Evolutionary conservation across 1,140 invertebrate species (phyloP), one percentile per base, ranked within the genome.

Genomic region (Trichomalopsis sarcophagae): DNA sequence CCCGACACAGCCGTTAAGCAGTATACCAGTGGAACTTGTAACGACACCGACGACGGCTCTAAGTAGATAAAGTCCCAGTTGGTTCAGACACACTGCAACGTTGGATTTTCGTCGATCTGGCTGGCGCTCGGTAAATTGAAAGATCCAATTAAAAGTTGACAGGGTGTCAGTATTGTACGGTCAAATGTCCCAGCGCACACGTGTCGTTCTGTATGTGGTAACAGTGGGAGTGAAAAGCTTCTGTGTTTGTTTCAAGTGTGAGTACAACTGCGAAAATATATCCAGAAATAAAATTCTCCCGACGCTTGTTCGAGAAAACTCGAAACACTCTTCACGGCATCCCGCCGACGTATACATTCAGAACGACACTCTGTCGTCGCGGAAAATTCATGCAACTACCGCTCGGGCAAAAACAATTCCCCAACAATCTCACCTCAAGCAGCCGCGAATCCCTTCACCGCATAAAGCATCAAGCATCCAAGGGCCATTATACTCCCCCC

Each of bases 131-230:
- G 86, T 82, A 89, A 89, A 90, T 90, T 90, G 88, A 89, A 91
- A 90, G 89, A 91, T 87, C 88, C 89, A 92, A 92, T 91, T 92
- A 91, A 91, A 91, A 92, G 90, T 92, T 91, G 88, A 0, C 5
- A 87, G 82, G 75, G 55, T n/a, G 21, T n/a, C 6, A 5, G 55
- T 17, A n/a, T 62, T 62, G 14, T n/a, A 3, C 21, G 55, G 21
- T 62, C 55, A 21, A 62, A n/a, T 6, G 55, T 5, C 5, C 17
- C 7, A 21, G 55, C 21, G 6, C 50, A 14, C 9, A 40, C 47
- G 47, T 62, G 44, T 27, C 23, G 30, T 50, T 62, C 11, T 50
- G 27, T 33, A 9, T 6, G 55, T 62, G 55, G 0, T n/a, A 62
- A 62, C 6, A 6, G 55, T n/a, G 55, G 7, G 55, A n/a, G 55